phyloP scores from a whole-genome alignment of 2,797 vertebrate species.

The Mormyrops attenuatus region DNA sequence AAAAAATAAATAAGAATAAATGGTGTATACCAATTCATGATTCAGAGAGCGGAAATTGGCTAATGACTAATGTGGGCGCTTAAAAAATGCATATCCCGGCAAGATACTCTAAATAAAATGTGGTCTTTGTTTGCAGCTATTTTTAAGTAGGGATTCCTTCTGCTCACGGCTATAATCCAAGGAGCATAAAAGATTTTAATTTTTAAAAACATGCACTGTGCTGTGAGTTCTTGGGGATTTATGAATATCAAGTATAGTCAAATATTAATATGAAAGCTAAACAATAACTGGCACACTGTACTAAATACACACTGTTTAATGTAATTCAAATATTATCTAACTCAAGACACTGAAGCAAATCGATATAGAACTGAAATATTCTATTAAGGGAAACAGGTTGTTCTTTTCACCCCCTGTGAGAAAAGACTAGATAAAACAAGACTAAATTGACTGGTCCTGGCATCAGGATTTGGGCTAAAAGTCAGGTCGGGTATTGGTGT shows the following conservation, averaged over 20 bases:
- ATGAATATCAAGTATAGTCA: background rate
- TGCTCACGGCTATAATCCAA: background rate
- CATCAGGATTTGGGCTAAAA: constrained; percentile 47
- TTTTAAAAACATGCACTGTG: background rate
- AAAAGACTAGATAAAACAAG: constrained; percentile 45
- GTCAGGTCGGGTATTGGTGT: constrained; percentile 44
- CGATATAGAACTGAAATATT: constrained; percentile 55
- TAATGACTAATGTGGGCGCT: constrained; percentile 8
- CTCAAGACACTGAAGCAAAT: constrained; percentile 47
- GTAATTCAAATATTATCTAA: background rate
- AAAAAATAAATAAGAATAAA: background rate
- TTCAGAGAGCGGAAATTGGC: background rate
- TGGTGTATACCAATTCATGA: background rate
- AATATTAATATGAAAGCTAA: background rate
- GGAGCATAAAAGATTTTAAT: background rate
- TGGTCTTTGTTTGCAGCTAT: background rate
- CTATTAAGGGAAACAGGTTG: constrained; percentile 56
- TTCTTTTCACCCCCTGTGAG: constrained; percentile 46
- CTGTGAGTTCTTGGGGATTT: background rate
- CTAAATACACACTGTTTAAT: constrained; percentile 3
- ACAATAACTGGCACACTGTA: background rate
- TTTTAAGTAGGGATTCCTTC: background rate
- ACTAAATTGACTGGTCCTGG: constrained; percentile 42
- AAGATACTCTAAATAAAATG: background rate
- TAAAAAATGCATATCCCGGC: background rate